Base-by-base conservation (phyloP, 2,113 vertebrate genomes). In the Nanorana parkeri region DNA sequence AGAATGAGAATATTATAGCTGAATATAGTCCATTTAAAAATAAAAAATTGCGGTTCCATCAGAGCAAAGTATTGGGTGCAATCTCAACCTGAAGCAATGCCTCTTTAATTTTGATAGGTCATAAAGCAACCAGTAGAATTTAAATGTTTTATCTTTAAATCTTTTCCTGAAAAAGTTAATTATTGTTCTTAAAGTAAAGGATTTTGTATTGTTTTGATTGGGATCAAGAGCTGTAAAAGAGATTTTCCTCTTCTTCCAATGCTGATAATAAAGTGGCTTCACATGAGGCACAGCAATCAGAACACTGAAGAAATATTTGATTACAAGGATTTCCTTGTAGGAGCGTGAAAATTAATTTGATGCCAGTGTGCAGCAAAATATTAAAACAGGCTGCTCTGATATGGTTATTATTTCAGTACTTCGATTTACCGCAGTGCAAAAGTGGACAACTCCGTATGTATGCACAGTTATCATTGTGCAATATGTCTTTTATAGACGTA, bases 241-340 rank as follows among this genome's bases (percentile, higher is more conserved):
- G 54, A 74, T 74, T 74, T 74, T 6, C 28, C 26, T 29, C 26
- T 32, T 26, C 28, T 36, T 60, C 54, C 54, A 74, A 55, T n/a
- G 54, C 52, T 36, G 54, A 74, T 74, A 74, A 74, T 74, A 74
- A 74, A 74, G 54, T 74, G 54, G 26, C 54, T 73, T 73, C 52
- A 32, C 69, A 55, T 56, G 69, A 73, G 69, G 8, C 69, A 29
- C 20, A 55, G 52, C 69, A 72, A 72, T 72, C 68, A 72, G 51
- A 16, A 5, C 54, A 32, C 26, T 36, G 71, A 60, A 74, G 51
- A 74, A 74, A 74, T 32, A 55, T 55, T 73, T 73, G 51, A 74
- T 74, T 74, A 54, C 71, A 60, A 36, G 26, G 19, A 36, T 74
- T 58, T 74, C 54, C 51, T 32, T 58, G 28, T 32, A 74, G 71